Percentiles rank a stretch among this genome's conserved stretches.
Conservation (phyloP, 2,113 vertebrate species). For the Plecotus auritus region DNA sequence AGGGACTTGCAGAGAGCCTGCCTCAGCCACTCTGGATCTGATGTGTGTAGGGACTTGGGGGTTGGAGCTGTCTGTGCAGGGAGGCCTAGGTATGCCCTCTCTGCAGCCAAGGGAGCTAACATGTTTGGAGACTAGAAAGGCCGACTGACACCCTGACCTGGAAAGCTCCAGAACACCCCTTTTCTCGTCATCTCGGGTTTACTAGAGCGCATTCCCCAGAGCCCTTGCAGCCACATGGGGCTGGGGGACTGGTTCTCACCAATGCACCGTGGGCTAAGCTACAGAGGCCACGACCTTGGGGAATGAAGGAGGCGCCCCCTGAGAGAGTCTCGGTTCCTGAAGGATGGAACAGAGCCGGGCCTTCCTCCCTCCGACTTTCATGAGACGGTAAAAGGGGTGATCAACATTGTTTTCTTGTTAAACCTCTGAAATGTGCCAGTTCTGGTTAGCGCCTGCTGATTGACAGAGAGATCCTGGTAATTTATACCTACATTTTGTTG, state of each 20-base stretch:
- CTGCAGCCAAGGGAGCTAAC: not conserved
- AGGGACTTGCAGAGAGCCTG: not conserved
- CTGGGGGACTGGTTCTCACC: not conserved
- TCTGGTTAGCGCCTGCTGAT: not conserved
- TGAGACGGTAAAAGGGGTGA: not conserved
- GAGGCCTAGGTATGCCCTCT: not conserved
- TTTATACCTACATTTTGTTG: not conserved
- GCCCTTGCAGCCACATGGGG: fast-evolving
- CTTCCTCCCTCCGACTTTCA: not conserved
- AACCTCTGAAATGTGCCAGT: not conserved
- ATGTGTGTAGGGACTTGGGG: not conserved
- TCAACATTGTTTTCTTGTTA: not conserved
- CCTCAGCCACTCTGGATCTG: not conserved
- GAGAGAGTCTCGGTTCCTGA: not conserved
- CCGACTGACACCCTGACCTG: not conserved
- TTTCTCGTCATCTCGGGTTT: not conserved
- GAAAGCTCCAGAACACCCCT: fast-evolving
- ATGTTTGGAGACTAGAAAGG: not conserved
- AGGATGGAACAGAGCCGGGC: not conserved
- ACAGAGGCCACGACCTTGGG: not conserved
- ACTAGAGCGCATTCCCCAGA: not conserved
- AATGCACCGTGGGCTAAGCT: not conserved
- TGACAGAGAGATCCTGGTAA: not conserved
- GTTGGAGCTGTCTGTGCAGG: not conserved
- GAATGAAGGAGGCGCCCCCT: not conserved